These are phyloP conservation scores for Apis laboriosa DNA, from an alignment of 1,140 invertebrate genomes.

Conservation along the genomic window DNA sequence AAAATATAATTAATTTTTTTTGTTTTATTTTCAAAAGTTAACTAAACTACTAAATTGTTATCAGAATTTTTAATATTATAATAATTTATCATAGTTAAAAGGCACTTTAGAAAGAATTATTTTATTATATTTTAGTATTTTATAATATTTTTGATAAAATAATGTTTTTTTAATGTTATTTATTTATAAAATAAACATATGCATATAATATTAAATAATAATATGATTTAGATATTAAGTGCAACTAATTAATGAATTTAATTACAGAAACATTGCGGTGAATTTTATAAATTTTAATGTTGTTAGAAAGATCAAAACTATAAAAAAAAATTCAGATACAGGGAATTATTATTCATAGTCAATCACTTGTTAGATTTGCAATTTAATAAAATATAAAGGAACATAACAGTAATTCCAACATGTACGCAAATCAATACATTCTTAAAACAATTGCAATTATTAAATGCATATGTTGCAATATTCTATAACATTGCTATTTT, in stretches of 20 bases:
- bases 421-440: background rate
- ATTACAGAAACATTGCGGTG: slow-evolving; percentile 63
- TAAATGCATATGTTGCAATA: slow-evolving; percentile 25
- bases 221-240: slow-evolving; percentile 48
- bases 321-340: slow-evolving; percentile 12
- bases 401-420: background rate
- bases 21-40: slow-evolving; percentile 63
- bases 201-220: slow-evolving; percentile 45
- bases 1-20: slow-evolving; percentile 57
- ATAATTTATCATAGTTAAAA: slow-evolving; percentile 15
- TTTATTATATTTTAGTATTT: slow-evolving; percentile 32
- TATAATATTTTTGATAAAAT: background rate
- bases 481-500: slow-evolving; percentile 28
- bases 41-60: slow-evolving; percentile 66
- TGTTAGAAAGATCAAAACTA: slow-evolving; percentile 16
- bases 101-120: slow-evolving; percentile 29
- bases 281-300: slow-evolving; percentile 26
- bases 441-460: slow-evolving; percentile 26
- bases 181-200: slow-evolving; percentile 30
- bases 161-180: slow-evolving; percentile 2
- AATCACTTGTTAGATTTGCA: slow-evolving; percentile 38
- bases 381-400: slow-evolving; percentile 6
- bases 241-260: slow-evolving; percentile 64
- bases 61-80: slow-evolving; percentile 55
- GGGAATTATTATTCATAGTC: slow-evolving; percentile 19